phyloP scores from a whole-genome alignment of 2,888 invertebrate genomes.

The Platynereis dumerilii region DNA sequence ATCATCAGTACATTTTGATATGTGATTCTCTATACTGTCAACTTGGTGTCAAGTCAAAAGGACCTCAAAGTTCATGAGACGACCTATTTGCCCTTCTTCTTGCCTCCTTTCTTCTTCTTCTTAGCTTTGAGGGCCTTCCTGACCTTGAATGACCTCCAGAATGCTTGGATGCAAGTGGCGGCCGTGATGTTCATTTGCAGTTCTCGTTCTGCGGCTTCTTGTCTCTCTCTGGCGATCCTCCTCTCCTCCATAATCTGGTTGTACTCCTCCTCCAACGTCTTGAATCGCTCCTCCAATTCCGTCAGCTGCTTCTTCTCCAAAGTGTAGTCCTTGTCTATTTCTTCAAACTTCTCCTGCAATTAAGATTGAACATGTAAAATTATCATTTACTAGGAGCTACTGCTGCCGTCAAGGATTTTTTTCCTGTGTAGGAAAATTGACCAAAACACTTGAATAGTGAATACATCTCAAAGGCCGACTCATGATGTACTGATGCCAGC shows the following conservation, averaged over 20 bases:
- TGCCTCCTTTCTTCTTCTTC: slow-evolving; percentile 58
- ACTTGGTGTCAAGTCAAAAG: too few species aligned
- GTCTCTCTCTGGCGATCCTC: slow-evolving; percentile 55
- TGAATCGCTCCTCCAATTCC: slow-evolving; percentile 62
- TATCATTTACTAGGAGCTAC: too few species aligned
- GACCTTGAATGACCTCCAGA: slow-evolving; percentile 64
- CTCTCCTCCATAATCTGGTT: slow-evolving; percentile 60
- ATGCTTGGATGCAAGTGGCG: slow-evolving; percentile 62
- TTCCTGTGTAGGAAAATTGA: too few species aligned
- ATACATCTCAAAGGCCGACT: too few species aligned
- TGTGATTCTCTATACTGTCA: background rate
- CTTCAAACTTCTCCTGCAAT: slow-evolving; percentile 60
- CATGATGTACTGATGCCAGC: too few species aligned
- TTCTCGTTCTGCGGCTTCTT: slow-evolving; percentile 59
- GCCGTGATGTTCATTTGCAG: slow-evolving; percentile 57
- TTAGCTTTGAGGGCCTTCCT: slow-evolving; percentile 60
- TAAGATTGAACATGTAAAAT: background rate
- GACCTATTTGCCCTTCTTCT: slow-evolving; percentile 37
- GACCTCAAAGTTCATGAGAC: too few species aligned
- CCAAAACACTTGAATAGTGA: background rate
- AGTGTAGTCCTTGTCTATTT: slow-evolving; percentile 60
- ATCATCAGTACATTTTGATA: background rate
- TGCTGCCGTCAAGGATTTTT: too few species aligned
- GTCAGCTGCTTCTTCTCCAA: slow-evolving; percentile 63
- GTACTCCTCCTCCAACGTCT: slow-evolving; percentile 60